A percentile compares a stretch with the other conserved stretches of the same genome.
phyloP scores from a whole-genome alignment of 1,140 invertebrate genomes.

The Sarcophaga peregrina region DNA sequence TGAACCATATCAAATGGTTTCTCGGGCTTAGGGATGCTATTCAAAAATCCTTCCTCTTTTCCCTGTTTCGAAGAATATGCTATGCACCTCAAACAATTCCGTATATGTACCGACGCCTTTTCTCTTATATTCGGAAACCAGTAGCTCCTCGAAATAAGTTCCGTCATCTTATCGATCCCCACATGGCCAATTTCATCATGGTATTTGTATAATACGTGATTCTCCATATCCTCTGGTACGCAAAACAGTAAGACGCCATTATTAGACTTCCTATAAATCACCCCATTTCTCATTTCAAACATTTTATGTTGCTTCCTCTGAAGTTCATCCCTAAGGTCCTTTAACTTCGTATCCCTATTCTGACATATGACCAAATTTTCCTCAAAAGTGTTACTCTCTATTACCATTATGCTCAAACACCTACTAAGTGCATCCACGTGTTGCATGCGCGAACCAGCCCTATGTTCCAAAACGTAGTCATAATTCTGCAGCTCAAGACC shows the following conservation, averaged over 20 bases:
- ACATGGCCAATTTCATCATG: conserved; percentile 57
- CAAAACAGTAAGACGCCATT: conserved; percentile 44
- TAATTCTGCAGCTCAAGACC: conserved; percentile 45
- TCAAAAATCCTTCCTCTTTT: conserved; percentile 54
- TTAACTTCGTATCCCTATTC: conserved; percentile 38
- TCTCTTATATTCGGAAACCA: conserved; percentile 55
- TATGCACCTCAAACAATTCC: conserved; percentile 57
- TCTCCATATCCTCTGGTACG: too few relatives aligned
- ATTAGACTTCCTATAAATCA: conserved; percentile 41
- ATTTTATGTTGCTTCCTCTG: conserved; percentile 29
- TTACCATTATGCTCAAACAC: conserved; percentile 33
- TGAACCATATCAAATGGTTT: conserved; percentile 52
- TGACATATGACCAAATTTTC: too few relatives aligned
- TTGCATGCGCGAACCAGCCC: conserved; percentile 57
- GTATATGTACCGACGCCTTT: conserved; percentile 49
- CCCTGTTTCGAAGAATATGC: conserved; percentile 49
- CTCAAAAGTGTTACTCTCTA: conserved; percentile 40
- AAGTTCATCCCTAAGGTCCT: background rate
- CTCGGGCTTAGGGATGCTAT: conserved; percentile 52
- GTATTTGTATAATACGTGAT: too few relatives aligned
- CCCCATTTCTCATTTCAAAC: conserved; percentile 43
- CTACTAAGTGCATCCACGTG: conserved; percentile 54
- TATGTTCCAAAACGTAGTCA: conserved; percentile 45
- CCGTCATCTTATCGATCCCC: conserved; percentile 51
- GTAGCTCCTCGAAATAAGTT: conserved; percentile 51